A percentile compares a stretch with the other conserved stretches of the same genome.
Evolutionary conservation across 2,797 vertebrate species (phyloP).

Genomic region (Nyctalus aviator): DNA sequence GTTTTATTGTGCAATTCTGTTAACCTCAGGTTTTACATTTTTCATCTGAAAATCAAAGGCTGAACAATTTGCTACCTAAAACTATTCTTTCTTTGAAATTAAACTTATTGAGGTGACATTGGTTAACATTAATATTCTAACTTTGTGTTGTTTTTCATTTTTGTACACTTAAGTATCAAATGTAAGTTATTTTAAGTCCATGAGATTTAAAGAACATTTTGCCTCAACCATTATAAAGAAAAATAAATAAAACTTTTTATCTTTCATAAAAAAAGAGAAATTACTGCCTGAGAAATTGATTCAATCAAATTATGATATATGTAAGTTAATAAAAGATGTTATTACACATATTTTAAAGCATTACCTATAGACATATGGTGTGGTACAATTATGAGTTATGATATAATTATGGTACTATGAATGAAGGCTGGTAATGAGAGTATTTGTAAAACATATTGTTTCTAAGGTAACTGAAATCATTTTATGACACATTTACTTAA

Average conservation of each 20-base stretch:
- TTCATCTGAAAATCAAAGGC: not conserved
- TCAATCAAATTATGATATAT: not conserved
- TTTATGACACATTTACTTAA: not conserved
- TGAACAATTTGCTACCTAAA: not conserved
- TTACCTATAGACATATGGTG: not conserved
- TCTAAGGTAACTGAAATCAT: conserved; percentile 47
- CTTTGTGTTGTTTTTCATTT: not conserved
- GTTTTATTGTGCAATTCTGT: not conserved
- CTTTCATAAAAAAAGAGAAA: not conserved
- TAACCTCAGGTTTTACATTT: not conserved
- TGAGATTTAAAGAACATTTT: not conserved
- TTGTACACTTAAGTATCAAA: not conserved
- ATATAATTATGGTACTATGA: not conserved
- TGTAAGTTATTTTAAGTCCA: not conserved
- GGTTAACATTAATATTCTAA: not conserved
- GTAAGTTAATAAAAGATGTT: not conserved
- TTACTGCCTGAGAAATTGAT: not conserved
- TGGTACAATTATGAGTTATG: not conserved
- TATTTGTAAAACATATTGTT: conserved; percentile 18
- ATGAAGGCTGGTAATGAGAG: not conserved
- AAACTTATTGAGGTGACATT: not conserved
- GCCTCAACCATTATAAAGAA: not conserved
- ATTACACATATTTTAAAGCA: not conserved
- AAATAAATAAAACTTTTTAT: conserved; percentile 4
- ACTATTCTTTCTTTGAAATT: not conserved